These are phyloP conservation scores for Xestobium rufovillosum DNA, from an alignment of 2,888 invertebrate genomes.

Conservation along the genomic window DNA sequence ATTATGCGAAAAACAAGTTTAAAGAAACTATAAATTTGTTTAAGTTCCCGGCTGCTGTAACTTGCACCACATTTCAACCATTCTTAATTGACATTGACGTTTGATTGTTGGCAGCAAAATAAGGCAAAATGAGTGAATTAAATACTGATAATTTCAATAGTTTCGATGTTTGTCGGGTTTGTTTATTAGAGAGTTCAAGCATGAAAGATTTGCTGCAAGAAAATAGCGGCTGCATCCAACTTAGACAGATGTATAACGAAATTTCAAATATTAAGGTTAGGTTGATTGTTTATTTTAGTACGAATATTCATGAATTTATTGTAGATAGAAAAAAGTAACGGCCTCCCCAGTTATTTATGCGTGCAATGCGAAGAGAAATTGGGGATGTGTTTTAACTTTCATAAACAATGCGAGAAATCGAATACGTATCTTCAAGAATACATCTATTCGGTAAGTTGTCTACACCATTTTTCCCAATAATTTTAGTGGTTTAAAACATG, in stretches of 20 bases:
- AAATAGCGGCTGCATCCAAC: constrained; percentile 17
- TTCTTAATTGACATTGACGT: no score
- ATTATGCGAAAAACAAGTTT: no score
- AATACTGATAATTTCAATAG: constrained; percentile 19
- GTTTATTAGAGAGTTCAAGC: constrained; percentile 23
- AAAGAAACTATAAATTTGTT: no score
- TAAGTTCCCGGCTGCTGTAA: no score
- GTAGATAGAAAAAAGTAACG: constrained; percentile 23
- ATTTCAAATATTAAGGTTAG: constrained; percentile 25
- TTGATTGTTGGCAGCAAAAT: no score
- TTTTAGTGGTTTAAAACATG: constrained; percentile 16
- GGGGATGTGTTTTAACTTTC: constrained; percentile 27
- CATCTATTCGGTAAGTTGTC: no score
- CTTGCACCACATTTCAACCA: no score
- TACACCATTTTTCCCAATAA: no score
- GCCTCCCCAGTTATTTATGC: constrained; percentile 26
- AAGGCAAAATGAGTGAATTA: no score
- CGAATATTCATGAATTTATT: no score
- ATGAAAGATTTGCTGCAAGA: constrained; percentile 24
- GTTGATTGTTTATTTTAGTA: constrained; percentile 3
- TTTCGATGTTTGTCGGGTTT: constrained; percentile 28
- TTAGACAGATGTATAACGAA: constrained; percentile 25
- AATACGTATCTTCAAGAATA: no score
- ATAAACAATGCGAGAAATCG: constrained; percentile 28
- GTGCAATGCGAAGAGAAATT: constrained; percentile 28